Conservation (phyloP, 2,113 vertebrate species). For the Pedetes capensis region DNA sequence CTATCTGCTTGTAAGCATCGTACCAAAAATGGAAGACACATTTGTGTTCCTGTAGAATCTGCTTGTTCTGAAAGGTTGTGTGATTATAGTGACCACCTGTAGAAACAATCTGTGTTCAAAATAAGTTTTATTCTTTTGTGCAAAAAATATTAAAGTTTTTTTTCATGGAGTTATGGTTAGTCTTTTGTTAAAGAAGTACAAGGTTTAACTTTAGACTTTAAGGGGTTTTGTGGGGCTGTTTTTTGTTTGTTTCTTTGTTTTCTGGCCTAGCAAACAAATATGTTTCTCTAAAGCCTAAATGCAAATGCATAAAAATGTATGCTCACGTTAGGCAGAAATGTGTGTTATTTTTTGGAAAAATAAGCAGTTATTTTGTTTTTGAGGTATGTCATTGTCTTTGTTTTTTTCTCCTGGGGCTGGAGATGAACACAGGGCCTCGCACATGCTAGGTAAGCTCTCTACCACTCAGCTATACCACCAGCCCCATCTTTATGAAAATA, state of each 20-base stretch:
- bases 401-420: not conserved
- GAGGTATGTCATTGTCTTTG: not conserved
- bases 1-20: not conserved
- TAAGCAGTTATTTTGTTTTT: not conserved
- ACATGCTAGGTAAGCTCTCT: not conserved
- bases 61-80: not conserved
- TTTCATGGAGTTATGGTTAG: not conserved
- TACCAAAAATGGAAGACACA: not conserved
- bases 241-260: not conserved
- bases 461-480: not conserved
- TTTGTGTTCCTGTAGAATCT: constrained; percentile 1
- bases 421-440: too few relatives aligned
- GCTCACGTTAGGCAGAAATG: not conserved
- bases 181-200: constrained; percentile 11
- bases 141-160: not conserved
- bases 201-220: not conserved
- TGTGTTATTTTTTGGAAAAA: not conserved
- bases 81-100: not conserved
- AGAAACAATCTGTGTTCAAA: not conserved
- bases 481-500: not conserved
- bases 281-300: not conserved
- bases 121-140: not conserved
- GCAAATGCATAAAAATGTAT: not conserved
- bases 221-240: too few relatives aligned
- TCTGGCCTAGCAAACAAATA: not conserved